Evolutionary conservation across 2,888 invertebrate genomes (phyloP).

Genomic region (Germaria angustata): DNA sequence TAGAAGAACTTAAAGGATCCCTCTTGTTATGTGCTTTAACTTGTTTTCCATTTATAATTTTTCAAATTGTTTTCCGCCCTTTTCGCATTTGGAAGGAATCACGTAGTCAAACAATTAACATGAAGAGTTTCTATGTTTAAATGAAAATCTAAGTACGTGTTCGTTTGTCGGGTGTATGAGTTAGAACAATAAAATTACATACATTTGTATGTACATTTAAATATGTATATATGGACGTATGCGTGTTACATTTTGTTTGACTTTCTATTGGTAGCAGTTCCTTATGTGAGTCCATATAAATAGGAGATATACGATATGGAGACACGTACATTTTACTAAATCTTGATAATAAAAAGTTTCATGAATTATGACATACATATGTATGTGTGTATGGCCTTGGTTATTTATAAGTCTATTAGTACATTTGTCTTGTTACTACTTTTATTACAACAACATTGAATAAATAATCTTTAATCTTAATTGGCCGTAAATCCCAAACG

Average conservation of each 20-base stretch:
- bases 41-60: slow-evolving; percentile 63
- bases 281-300: not conserved
- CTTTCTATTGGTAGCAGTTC: slow-evolving; percentile 9
- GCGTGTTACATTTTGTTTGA: not conserved
- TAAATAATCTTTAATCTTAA: slow-evolving; percentile 62
- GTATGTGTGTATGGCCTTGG: not conserved
- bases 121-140: slow-evolving; percentile 54
- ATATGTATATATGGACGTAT: not conserved
- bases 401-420: not conserved
- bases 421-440: slow-evolving; percentile 41
- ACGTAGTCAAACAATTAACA: slow-evolving; percentile 66
- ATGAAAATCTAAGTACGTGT: slow-evolving; percentile 31
- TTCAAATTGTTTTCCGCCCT: slow-evolving; percentile 47
- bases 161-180: not conserved
- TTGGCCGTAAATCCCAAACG: slow-evolving; percentile 63
- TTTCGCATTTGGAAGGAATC: slow-evolving; percentile 58
- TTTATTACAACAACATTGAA: slow-evolving; percentile 36
- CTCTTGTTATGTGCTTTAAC: not conserved
- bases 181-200: slow-evolving; percentile 48
- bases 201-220: slow-evolving; percentile 32
- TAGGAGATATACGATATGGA: slow-evolving; percentile 9
- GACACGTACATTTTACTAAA: slow-evolving; percentile 51
- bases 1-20: slow-evolving; percentile 19
- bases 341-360: slow-evolving; percentile 15
- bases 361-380: slow-evolving; percentile 8